phyloP scores from a whole-genome alignment of 2,888 invertebrate species.

The Agonopterix arenella region DNA sequence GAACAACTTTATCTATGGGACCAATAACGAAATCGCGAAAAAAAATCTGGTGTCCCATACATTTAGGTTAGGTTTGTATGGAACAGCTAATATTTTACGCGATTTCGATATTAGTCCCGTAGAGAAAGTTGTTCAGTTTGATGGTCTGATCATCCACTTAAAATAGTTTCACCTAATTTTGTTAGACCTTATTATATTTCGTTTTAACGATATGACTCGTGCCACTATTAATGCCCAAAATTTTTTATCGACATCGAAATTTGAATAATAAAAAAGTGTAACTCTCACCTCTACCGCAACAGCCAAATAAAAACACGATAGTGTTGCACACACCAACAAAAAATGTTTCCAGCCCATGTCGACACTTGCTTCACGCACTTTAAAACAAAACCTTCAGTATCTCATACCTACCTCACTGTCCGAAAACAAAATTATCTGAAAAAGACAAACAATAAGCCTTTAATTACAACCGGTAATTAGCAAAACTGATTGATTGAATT shows the following conservation, averaged over 20 bases:
- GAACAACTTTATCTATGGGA: too few relatives aligned
- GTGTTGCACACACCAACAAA: conserved; percentile 35
- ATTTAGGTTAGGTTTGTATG: too few relatives aligned
- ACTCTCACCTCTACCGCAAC: conserved; percentile 37
- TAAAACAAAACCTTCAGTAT: conserved; percentile 13
- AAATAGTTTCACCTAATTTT: too few relatives aligned
- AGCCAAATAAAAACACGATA: conserved; percentile 30
- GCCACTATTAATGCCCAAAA: not conserved
- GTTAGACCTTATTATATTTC: too few relatives aligned
- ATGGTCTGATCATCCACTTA: too few relatives aligned
- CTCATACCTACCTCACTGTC: conserved; percentile 4
- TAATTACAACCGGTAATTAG: conserved; percentile 8
- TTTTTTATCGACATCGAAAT: not conserved
- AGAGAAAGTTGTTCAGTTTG: too few relatives aligned
- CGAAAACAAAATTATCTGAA: not conserved
- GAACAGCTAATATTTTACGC: too few relatives aligned
- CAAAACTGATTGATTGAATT: conserved; percentile 6
- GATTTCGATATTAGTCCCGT: too few relatives aligned
- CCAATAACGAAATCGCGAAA: too few relatives aligned
- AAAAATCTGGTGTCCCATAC: too few relatives aligned
- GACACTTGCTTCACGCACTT: conserved; percentile 19
- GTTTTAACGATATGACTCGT: too few relatives aligned
- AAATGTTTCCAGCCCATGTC: conserved; percentile 38
- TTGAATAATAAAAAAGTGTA: not conserved
- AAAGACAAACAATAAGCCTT: conserved; percentile 4